Conservation (phyloP, 2,113 vertebrate genomes). For the Phyllostomus discolor region DNA sequence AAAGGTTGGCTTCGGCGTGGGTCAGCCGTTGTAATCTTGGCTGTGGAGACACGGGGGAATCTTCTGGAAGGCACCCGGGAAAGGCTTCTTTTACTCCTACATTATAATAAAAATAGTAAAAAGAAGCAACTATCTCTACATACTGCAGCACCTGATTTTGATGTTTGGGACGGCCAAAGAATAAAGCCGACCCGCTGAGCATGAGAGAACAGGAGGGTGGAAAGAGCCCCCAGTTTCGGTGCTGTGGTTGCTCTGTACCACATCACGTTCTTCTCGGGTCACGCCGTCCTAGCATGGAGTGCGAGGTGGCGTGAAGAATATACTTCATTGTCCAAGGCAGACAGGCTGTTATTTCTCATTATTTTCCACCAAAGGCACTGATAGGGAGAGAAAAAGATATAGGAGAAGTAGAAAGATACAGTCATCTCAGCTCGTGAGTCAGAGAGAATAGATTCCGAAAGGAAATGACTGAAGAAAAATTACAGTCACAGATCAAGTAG, state of each 20-base stretch:
- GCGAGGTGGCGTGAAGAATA: not conserved
- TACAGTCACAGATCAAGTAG: not conserved
- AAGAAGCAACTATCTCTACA: not conserved
- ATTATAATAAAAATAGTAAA: not conserved
- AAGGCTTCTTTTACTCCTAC: not conserved
- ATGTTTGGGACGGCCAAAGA: not conserved
- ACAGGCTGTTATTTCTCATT: not conserved
- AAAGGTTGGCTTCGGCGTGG: not conserved
- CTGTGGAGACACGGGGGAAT: not conserved
- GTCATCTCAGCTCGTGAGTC: not conserved
- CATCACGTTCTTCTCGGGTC: not conserved
- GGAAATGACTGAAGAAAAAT: not conserved
- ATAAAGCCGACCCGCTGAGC: not conserved
- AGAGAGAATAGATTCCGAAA: not conserved
- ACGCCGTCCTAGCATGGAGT: not conserved
- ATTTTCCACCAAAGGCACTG: not conserved
- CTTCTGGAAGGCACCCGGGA: not conserved
- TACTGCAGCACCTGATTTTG: not conserved
- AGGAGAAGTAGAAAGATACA: not conserved
- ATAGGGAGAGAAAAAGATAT: not conserved
- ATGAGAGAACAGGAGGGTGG: not conserved
- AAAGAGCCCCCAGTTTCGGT: accelerated
- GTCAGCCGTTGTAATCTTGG: not conserved
- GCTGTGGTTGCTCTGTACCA: too few relatives aligned
- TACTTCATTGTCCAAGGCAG: not conserved